A percentile compares a stretch with the other conserved stretches of the same genome.
phyloP scores from a whole-genome alignment of 2,888 invertebrate genomes.

The Tetropium fuscum region DNA sequence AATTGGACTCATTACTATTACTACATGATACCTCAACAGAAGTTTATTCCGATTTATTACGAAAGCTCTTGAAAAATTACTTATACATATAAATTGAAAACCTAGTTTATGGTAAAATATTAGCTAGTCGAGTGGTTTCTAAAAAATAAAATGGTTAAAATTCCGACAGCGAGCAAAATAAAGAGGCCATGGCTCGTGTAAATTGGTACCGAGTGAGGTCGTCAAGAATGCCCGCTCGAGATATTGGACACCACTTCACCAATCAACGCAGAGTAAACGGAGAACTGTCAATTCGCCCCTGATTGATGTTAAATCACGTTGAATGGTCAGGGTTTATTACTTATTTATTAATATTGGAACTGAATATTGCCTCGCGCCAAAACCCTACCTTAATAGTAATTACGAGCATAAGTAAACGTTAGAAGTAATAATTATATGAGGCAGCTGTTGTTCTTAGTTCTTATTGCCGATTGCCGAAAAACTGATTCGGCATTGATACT shows the following conservation, averaged over 20 bases:
- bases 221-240: constrained; percentile 28
- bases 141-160: constrained; percentile 35
- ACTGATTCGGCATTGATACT: too few relatives aligned
- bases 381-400: too few relatives aligned
- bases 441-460: too few relatives aligned
- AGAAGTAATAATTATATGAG: too few relatives aligned
- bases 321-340: constrained; percentile 35
- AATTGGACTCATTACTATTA: too few relatives aligned
- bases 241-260: constrained; percentile 39
- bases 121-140: constrained; percentile 4
- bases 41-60: constrained; percentile 39
- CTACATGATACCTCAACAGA: constrained; percentile 13
- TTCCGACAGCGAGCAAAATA: constrained; percentile 35
- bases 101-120: constrained; percentile 25
- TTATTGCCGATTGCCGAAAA: too few relatives aligned
- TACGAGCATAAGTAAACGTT: too few relatives aligned
- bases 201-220: constrained; percentile 44
- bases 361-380: constrained; percentile 1
- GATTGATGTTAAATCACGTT: constrained; percentile 29
- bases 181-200: constrained; percentile 51
- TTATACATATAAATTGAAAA: constrained; percentile 15
- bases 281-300: constrained; percentile 36
- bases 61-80: constrained; percentile 18
- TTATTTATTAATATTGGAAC: constrained; percentile 20
- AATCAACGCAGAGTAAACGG: constrained; percentile 33